Evolutionary conservation across 53 echinoderm and acorn worm genomes (phyloP).

Genomic region (Holothuria scabra): DNA sequence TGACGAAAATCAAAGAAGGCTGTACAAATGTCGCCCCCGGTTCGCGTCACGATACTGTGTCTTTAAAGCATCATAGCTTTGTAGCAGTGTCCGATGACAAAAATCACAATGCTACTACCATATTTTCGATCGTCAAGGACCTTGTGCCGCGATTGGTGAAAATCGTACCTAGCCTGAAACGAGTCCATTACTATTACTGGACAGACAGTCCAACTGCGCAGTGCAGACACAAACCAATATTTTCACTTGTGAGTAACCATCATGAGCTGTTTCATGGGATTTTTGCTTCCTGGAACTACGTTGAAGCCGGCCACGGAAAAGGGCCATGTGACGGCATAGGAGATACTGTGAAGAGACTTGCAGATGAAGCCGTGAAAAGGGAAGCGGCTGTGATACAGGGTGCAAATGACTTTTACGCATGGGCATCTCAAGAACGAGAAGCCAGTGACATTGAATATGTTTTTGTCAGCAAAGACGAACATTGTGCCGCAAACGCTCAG

Average conservation of each 20-base stretch:
- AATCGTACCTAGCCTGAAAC: background rate
- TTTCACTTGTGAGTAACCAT: background rate
- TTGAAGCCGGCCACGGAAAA: background rate
- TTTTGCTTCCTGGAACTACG: background rate
- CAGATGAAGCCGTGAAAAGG: background rate
- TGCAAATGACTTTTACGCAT: background rate
- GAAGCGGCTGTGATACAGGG: background rate
- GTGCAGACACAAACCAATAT: background rate
- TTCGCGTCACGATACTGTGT: too few species aligned
- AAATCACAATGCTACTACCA: background rate
- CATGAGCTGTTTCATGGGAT: background rate
- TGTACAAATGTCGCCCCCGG: too few species aligned
- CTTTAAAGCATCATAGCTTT: background rate
- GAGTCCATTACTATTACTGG: slow-evolving; percentile 14
- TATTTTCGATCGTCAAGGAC: background rate
- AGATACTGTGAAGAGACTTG: background rate
- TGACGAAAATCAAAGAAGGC: slow-evolving; percentile 1
- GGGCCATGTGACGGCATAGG: too few species aligned
- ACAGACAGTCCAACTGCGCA: slow-evolving; percentile 20
- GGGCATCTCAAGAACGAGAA: background rate
- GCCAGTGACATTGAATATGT: too few species aligned
- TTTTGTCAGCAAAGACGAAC: background rate
- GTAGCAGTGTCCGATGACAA: slow-evolving; percentile 13
- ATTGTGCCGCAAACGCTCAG: background rate
- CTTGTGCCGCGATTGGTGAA: background rate